Evolutionary conservation across 2,113 vertebrate genomes (phyloP), one percentile per base, ranked within the genome.

Genomic region (Chelonoidis abingdonii): DNA sequence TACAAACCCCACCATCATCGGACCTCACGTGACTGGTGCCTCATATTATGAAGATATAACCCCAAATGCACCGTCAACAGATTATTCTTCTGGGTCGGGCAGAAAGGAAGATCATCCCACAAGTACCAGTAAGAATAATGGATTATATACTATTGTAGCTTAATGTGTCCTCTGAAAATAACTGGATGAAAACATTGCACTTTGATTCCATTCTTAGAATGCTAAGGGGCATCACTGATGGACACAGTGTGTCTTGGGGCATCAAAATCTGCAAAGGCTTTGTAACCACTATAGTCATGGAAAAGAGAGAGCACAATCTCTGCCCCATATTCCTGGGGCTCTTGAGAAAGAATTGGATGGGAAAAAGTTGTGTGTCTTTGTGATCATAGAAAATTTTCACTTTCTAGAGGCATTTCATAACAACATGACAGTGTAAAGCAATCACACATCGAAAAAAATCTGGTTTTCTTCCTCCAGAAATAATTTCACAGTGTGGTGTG

Each of bases 121-220:
- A 72, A 11, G 81, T 4, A 94, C 90, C 84, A 97, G 98, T 98
- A 97, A 98, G 97, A 86, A 94, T 49, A 62, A 16, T 41, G 50
- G 8, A 19, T 50, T 89, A 9, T 8, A 52, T 22, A 21, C 24
- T 56, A 1, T 96, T 89, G 57, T 57, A 75, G 1, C 9, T 54
- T n/a, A 21, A 52, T 3, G 5, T 81, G 35, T 44, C 53, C 1
- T 35, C 89, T 79, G 75, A 82, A 69, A 78, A 72, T 47, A 88
- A 52, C 24, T 19, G 19, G 44, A 14, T 86, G 54, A 81, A 92
- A 44, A 35, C 53, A 56, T 82, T 82, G n/a, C 2, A 1, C 80
- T 84, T 14, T 16, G 65, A 72, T 72, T 72, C 65, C 19, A 38
- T 72, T 38, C 65, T 72, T 21, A 72, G 65, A 72, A 38, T 72